Evolutionary conservation across 1,140 invertebrate species (phyloP).

Genomic region (Vanessa tameamea): DNA sequence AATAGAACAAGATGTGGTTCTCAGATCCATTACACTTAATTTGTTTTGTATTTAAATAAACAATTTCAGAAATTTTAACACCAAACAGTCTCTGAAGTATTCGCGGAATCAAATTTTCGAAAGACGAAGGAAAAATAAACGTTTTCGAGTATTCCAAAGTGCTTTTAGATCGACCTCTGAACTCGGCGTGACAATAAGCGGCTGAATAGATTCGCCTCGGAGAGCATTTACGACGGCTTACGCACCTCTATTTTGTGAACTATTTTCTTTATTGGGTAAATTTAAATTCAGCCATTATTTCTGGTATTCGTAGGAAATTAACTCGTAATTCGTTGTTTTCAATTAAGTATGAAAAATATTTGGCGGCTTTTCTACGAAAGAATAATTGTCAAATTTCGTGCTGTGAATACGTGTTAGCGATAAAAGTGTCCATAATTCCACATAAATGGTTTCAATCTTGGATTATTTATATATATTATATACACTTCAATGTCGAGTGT

Average conservation of each 20-base stretch:
- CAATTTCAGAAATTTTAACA: background rate
- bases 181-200: slow-evolving; percentile 29
- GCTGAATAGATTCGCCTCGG: slow-evolving; percentile 26
- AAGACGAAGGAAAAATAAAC: slow-evolving; percentile 25
- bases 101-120: slow-evolving; percentile 25
- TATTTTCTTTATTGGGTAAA: slow-evolving; percentile 13
- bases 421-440: too few relatives aligned
- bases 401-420: too few relatives aligned
- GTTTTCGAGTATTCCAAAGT: slow-evolving; percentile 24
- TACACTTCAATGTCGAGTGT: too few relatives aligned
- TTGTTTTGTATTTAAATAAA: background rate
- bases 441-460: too few relatives aligned
- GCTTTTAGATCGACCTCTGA: slow-evolving; percentile 32
- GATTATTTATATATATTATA: too few relatives aligned
- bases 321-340: too few relatives aligned
- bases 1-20: too few relatives aligned
- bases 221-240: slow-evolving; percentile 33
- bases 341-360: too few relatives aligned
- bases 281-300: background rate
- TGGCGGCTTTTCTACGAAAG: too few relatives aligned
- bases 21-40: too few relatives aligned
- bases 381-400: too few relatives aligned
- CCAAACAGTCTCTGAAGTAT: background rate
- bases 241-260: slow-evolving; percentile 23
- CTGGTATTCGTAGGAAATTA: background rate